Evolutionary conservation across 2,113 vertebrate species (phyloP).

Genomic region (Hyla sarda): DNA sequence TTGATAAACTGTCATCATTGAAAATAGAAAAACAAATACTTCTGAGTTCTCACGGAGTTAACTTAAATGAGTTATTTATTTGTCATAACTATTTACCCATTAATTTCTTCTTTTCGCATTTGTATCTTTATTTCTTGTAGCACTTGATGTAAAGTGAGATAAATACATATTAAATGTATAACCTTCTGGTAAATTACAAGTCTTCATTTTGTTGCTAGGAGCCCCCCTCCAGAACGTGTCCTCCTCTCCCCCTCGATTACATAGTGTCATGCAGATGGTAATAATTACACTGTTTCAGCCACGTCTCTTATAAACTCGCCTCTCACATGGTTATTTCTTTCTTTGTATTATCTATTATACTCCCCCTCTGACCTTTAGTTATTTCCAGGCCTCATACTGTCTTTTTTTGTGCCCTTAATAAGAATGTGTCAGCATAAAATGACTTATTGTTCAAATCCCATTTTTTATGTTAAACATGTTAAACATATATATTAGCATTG

Average conservation of each 20-base stretch:
- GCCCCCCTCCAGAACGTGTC: neutral
- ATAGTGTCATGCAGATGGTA: neutral
- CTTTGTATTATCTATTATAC: neutral
- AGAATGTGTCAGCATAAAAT: neutral
- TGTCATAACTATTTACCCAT: neutral
- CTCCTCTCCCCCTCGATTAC: neutral
- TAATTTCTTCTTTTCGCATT: neutral
- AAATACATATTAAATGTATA: neutral
- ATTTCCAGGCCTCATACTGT: neutral
- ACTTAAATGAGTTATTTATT: neutral
- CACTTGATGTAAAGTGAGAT: neutral
- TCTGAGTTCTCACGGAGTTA: neutral
- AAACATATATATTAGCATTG: too few relatives aligned
- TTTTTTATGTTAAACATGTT: too few relatives aligned
- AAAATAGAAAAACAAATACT: neutral
- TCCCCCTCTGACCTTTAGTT: neutral
- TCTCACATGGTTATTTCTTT: neutral
- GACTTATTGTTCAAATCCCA: too few relatives aligned
- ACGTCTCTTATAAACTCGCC: neutral
- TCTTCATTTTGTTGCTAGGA: neutral
- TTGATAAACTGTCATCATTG: too few relatives aligned
- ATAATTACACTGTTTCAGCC: neutral
- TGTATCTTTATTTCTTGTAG: neutral
- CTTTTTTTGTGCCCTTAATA: neutral
- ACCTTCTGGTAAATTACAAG: neutral